Percentiles rank a stretch among this genome's conserved stretches.
These are phyloP conservation scores for Torymus texanus DNA, from an alignment of 2,888 invertebrate genomes.

Conservation along the genomic window DNA sequence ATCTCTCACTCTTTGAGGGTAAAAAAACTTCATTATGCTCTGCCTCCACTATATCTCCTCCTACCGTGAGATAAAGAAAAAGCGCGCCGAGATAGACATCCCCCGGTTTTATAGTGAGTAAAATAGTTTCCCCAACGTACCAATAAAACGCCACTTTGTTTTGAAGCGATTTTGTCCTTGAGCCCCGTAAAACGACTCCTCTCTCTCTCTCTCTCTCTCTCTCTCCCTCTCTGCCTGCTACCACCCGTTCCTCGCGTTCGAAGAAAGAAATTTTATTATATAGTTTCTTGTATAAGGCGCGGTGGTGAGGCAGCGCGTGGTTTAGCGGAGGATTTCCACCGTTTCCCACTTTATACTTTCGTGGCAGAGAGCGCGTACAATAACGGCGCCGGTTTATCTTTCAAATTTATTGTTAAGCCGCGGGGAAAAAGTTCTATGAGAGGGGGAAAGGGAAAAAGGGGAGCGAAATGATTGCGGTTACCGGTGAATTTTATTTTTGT, in stretches of 20 bases:
- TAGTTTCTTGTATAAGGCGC: slow-evolving; percentile 11
- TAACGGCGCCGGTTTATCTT: slow-evolving; percentile 21
- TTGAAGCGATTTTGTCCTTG: slow-evolving; percentile 42
- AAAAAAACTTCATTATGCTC: slow-evolving; percentile 23
- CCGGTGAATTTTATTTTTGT: no score
- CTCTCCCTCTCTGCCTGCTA: no score
- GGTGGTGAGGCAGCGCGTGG: background rate
- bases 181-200: slow-evolving; percentile 25
- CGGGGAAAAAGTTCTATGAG: no score
- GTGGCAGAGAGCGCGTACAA: background rate
- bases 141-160: slow-evolving; percentile 47
- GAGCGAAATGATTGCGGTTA: no score
- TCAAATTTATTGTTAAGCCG: background rate
- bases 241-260: background rate
- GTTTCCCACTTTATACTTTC: background rate
- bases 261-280: slow-evolving; percentile 17
- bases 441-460: no score
- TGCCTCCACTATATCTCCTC: background rate
- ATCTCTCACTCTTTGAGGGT: no score
- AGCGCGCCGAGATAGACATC: background rate
- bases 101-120: slow-evolving; percentile 25
- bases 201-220: no score
- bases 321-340: background rate
- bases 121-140: slow-evolving; percentile 16
- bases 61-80: background rate